These are phyloP conservation scores for Melipona bicolor DNA, from an alignment of 2,888 invertebrate species.

Conservation along the genomic window DNA sequence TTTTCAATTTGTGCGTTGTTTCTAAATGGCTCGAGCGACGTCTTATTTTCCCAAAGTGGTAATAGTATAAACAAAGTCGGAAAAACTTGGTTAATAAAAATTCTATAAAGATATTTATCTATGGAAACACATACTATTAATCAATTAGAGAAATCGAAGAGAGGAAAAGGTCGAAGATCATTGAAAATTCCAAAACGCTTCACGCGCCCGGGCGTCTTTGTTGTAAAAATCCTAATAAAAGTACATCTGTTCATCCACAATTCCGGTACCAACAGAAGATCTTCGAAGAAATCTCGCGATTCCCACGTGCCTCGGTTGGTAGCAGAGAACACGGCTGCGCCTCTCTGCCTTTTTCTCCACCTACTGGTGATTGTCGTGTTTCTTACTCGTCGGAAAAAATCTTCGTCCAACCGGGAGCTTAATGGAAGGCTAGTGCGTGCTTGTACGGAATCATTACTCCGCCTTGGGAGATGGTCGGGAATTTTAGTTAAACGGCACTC, in stretches of 20 bases:
- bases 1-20: no score
- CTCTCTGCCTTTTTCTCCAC: constrained; percentile 65
- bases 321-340: constrained; percentile 31
- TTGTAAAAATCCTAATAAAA: no score
- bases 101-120: neutral
- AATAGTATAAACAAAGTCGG: no score
- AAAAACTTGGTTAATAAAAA: neutral
- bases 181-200: neutral
- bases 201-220: no score
- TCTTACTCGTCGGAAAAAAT: constrained; percentile 36
- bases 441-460: constrained; percentile 65
- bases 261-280: neutral
- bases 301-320: constrained; percentile 78
- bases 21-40: no score
- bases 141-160: constrained; percentile 59
- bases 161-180: constrained; percentile 17
- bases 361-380: constrained; percentile 73
- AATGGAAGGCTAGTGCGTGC: constrained; percentile 66
- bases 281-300: constrained; percentile 70
- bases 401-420: constrained; percentile 53
- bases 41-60: no score
- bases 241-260: no score
- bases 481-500: constrained; percentile 54
- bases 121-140: constrained; percentile 76
- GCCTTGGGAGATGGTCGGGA: constrained; percentile 33